Evolutionary conservation across 2,113 vertebrate species (phyloP).

Genomic region (Dipodomys stephensi): DNA sequence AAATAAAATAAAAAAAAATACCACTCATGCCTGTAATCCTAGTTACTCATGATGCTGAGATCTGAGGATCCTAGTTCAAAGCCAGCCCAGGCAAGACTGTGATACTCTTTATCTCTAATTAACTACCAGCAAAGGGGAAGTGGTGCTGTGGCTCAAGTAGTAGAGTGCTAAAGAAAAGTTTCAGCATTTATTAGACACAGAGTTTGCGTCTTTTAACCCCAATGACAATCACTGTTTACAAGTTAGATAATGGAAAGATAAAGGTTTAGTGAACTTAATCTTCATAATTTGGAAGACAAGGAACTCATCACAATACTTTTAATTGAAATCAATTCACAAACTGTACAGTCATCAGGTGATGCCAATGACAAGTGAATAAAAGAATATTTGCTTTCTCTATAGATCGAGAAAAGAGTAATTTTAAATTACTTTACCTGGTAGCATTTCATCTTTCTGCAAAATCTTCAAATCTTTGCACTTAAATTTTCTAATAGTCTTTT

Average conservation of each 20-base stretch:
- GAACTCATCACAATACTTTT: not conserved
- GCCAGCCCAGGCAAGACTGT: too few relatives aligned
- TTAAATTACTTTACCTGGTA: not conserved
- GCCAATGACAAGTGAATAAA: not conserved
- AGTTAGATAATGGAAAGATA: not conserved
- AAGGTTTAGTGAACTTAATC: not conserved
- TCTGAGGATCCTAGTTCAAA: too few relatives aligned
- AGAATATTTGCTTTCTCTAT: not conserved
- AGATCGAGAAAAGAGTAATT: not conserved
- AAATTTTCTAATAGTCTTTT: conserved; percentile 8
- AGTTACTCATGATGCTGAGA: too few relatives aligned
- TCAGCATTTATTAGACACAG: not conserved
- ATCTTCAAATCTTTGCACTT: not conserved
- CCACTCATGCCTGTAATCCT: too few relatives aligned
- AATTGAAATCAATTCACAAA: not conserved
- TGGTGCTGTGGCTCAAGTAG: too few relatives aligned
- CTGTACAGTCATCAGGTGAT: not conserved
- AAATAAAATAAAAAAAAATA: too few relatives aligned
- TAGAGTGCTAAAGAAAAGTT: not conserved
- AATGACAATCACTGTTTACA: not conserved
- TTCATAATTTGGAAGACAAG: not conserved
- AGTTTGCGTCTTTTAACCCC: not conserved
- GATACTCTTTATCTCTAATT: too few relatives aligned
- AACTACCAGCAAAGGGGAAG: too few relatives aligned
- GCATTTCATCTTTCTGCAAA: not conserved